phyloP scores from a whole-genome alignment of 2,797 vertebrate genomes.

The Oreonectes daqikongensis region DNA sequence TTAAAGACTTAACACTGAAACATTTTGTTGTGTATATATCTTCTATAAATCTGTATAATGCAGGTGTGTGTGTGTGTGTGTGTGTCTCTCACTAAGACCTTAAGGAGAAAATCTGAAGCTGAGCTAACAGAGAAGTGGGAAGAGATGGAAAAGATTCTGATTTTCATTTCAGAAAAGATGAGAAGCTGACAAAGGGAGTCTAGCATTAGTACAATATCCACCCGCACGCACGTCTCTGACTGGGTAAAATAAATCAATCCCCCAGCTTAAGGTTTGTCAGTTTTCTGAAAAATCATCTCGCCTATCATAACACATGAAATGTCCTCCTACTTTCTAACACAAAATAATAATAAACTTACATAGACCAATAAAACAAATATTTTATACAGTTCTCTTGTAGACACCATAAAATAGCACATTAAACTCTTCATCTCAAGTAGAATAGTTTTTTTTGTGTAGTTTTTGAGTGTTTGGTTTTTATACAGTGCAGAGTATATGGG shows the following conservation, averaged over 20 bases:
- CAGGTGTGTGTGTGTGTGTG: slow-evolving; percentile 5
- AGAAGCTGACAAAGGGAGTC: slow-evolving; percentile 7
- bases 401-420: slow-evolving; percentile 62
- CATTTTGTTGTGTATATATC: slow-evolving; percentile 11
- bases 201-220: slow-evolving; percentile 74
- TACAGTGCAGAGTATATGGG: slow-evolving; percentile 87
- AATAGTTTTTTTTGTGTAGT: slow-evolving; percentile 70
- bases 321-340: slow-evolving; percentile 65
- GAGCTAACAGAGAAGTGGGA: background rate
- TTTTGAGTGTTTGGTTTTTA: slow-evolving; percentile 71
- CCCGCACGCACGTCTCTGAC: slow-evolving; percentile 60
- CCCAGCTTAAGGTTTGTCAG: slow-evolving; percentile 84
- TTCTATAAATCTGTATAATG: background rate
- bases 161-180: background rate
- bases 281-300: slow-evolving; percentile 68
- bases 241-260: slow-evolving; percentile 73
- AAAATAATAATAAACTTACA: slow-evolving; percentile 56
- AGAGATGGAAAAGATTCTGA: slow-evolving; percentile 38
- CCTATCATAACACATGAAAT: slow-evolving; percentile 55
- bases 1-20: slow-evolving; percentile 60
- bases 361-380: slow-evolving; percentile 66
- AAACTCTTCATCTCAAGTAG: slow-evolving; percentile 83
- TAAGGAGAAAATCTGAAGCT: background rate
- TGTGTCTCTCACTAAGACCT: slow-evolving; percentile 1
- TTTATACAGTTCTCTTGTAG: slow-evolving; percentile 74